A percentile compares a stretch with the other conserved stretches of the same genome.
Conservation (phyloP, 2,797 vertebrate genomes). For the Lagocephalus sceleratus region DNA sequence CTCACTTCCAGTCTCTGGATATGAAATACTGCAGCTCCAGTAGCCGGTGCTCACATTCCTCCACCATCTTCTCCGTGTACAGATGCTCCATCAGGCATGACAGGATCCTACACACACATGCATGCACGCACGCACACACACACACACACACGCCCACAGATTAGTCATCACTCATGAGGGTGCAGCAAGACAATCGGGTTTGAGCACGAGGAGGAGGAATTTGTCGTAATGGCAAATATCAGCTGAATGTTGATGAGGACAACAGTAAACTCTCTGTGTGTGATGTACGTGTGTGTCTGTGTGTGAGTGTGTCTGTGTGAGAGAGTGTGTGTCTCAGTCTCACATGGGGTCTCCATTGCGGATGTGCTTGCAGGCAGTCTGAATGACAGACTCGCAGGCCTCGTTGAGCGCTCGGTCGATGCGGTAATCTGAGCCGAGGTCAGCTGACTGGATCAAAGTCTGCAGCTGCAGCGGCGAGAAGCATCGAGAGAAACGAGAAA, state of each 20-base stretch:
- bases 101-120: slow-evolving; percentile 81
- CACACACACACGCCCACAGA: not conserved
- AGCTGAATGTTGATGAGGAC: not conserved
- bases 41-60: slow-evolving; percentile 91
- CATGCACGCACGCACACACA: not conserved
- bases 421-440: slow-evolving; percentile 93
- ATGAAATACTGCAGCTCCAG: slow-evolving; percentile 98
- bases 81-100: slow-evolving; percentile 98
- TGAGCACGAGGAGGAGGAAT: not conserved
- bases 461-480: slow-evolving; percentile 81
- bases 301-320: not conserved
- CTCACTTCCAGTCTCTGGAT: slow-evolving; percentile 98
- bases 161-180: not conserved
- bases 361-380: slow-evolving; percentile 98
- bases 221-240: not conserved
- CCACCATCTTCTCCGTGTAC: slow-evolving; percentile 98
- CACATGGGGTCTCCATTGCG: slow-evolving; percentile 95
- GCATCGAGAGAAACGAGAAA: not conserved
- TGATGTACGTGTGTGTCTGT: not conserved
- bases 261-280: not conserved
- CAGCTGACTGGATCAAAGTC: slow-evolving; percentile 90
- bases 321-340: slow-evolving; percentile 30
- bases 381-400: slow-evolving; percentile 95
- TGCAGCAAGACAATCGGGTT: not conserved
- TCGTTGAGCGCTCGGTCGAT: slow-evolving; percentile 95